phyloP scores from a whole-genome alignment of 2,113 vertebrate species.

The Elgaria multicarinata region DNA sequence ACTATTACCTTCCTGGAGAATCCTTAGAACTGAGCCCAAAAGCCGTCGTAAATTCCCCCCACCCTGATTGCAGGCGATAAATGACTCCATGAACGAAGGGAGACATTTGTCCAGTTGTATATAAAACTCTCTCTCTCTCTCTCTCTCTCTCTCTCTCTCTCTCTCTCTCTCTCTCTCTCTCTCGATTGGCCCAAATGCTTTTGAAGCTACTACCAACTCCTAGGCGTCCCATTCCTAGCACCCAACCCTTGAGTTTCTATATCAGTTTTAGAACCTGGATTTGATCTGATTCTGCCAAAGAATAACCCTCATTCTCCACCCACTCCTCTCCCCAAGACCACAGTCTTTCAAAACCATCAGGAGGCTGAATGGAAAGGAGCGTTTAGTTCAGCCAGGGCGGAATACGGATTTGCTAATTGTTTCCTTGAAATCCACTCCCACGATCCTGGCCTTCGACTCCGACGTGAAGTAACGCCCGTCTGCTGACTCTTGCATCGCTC shows the following conservation, averaged over 20 bases:
- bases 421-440: background rate
- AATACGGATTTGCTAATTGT: fast-evolving
- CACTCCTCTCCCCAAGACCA: background rate
- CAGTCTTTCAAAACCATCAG: background rate
- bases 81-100: too few species aligned
- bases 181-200: background rate
- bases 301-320: too few species aligned
- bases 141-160: too few species aligned
- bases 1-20: too few species aligned
- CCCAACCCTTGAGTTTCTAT: background rate
- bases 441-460: background rate
- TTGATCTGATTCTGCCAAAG: background rate
- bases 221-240: background rate
- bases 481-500: background rate
- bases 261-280: background rate
- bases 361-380: background rate
- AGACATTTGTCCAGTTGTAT: too few species aligned
- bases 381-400: background rate
- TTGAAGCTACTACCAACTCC: background rate
- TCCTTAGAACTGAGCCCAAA: too few species aligned
- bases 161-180: too few species aligned
- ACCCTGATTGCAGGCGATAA: too few species aligned
- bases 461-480: background rate
- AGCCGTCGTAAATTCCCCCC: too few species aligned
- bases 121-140: too few species aligned